phyloP scores from a whole-genome alignment of 2,797 vertebrate genomes.

The Poeciliopsis infans region DNA sequence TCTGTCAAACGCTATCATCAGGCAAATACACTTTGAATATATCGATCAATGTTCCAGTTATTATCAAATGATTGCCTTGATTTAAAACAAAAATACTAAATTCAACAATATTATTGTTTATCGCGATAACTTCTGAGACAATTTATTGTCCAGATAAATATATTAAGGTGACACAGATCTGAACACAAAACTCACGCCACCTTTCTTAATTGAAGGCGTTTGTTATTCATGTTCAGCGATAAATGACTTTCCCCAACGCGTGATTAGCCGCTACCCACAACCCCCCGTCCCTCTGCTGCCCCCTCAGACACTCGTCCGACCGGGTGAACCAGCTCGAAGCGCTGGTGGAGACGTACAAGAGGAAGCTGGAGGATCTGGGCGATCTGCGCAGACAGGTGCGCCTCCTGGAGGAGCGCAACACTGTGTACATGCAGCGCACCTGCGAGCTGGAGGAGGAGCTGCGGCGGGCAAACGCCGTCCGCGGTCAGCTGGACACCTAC shows the following conservation, averaged over 20 bases:
- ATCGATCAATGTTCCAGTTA: no score
- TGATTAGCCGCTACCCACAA: conserved; percentile 22
- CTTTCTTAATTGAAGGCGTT: conserved; percentile 31
- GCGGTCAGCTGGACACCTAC: conserved; percentile 87
- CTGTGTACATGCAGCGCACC: conserved; percentile 90
- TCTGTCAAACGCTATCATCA: no score
- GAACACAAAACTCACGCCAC: background rate
- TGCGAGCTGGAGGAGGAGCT: conserved; percentile 92
- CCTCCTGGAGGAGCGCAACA: conserved; percentile 91
- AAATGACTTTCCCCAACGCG: conserved; percentile 25
- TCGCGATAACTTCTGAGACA: no score
- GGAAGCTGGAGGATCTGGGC: conserved; percentile 89
- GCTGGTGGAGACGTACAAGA: conserved; percentile 87
- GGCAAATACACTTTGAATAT: no score
- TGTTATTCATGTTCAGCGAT: conserved; percentile 23
- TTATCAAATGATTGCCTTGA: background rate
- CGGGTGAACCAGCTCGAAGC: conserved; percentile 88
- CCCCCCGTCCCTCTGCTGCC: conserved; percentile 16
- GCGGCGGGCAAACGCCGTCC: conserved; percentile 83
- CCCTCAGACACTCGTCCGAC: conserved; percentile 87
- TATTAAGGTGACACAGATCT: no score
- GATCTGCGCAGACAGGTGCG: conserved; percentile 91
- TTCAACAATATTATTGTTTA: background rate
- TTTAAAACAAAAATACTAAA: background rate
- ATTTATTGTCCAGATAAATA: no score